Conservation (phyloP, 2,888 invertebrate genomes). For the Drosophila multiciliata region DNA sequence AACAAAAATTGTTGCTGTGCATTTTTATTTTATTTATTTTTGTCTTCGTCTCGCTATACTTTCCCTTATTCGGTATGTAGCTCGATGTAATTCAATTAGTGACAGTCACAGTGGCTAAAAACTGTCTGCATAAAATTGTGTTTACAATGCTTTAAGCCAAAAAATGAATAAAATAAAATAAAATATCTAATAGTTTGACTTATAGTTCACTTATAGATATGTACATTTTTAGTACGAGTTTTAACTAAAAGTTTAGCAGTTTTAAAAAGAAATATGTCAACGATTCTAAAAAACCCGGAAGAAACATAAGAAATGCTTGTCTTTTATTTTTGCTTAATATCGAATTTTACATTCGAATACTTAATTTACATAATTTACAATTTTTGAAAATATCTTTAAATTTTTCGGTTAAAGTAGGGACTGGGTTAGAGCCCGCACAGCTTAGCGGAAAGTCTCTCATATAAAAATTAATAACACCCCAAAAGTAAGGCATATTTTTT, state of each 20-base stretch:
- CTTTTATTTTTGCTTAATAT: too few relatives aligned
- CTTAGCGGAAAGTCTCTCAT: not conserved
- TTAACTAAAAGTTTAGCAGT: not conserved
- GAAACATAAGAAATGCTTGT: not conserved
- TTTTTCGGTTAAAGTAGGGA: too few relatives aligned
- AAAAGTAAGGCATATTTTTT: not conserved
- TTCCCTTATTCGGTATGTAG: slow-evolving; percentile 2
- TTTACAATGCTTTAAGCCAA: not conserved
- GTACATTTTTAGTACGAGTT: not conserved
- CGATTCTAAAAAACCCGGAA: not conserved
- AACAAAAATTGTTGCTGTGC: slow-evolving; percentile 4
- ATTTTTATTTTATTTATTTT: not conserved
- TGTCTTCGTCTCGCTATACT: slow-evolving; percentile 26
- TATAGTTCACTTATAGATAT: not conserved
- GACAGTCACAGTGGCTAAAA: slow-evolving; percentile 27
- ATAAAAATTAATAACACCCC: not conserved
- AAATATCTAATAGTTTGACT: not conserved
- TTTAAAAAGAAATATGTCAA: not conserved
- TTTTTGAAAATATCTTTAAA: too few relatives aligned
- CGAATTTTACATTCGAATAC: not conserved
- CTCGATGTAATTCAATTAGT: slow-evolving; percentile 46
- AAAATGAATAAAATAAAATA: not conserved
- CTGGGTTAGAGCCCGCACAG: too few relatives aligned
- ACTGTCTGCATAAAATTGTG: not conserved
- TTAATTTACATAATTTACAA: not conserved